phyloP scores from a whole-genome alignment of 92 coral and sea anemone species.

The Palythoa heliodiscus region DNA sequence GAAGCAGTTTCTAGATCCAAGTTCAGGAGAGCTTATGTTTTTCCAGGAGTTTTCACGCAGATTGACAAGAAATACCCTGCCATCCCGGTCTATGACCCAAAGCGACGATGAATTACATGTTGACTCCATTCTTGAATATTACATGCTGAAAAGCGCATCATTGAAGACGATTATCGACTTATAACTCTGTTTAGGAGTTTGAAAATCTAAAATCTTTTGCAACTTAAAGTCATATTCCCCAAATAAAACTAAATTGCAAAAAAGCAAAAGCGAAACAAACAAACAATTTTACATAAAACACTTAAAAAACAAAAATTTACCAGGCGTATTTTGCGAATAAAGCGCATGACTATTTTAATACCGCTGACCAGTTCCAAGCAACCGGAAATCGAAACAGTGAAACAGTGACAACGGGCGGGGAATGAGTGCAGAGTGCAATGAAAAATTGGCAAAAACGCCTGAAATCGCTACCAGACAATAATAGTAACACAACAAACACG shows the following conservation, averaged over 20 bases:
- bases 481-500: no score
- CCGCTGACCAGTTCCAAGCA: no score
- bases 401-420: no score
- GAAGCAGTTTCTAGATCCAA: conserved; percentile 87
- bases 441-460: no score
- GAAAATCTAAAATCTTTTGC: not conserved
- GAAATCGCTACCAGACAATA: no score
- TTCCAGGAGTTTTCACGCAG: conserved; percentile 83
- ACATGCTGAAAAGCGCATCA: conserved; percentile 17
- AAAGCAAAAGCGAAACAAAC: no score
- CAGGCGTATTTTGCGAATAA: conserved; percentile 10
- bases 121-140: conserved; percentile 23
- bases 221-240: not conserved
- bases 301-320: not conserved
- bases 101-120: conserved; percentile 30
- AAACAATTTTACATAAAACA: not conserved
- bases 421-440: no score
- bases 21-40: conserved; percentile 75
- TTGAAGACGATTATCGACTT: not conserved
- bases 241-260: not conserved
- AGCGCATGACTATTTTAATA: no score
- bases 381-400: no score
- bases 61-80: conserved; percentile 74
- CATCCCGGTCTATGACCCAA: conserved; percentile 89
- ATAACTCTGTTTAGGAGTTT: not conserved